Conservation (phyloP, 2,797 vertebrate species). For the Microctenopoma lineatum region DNA sequence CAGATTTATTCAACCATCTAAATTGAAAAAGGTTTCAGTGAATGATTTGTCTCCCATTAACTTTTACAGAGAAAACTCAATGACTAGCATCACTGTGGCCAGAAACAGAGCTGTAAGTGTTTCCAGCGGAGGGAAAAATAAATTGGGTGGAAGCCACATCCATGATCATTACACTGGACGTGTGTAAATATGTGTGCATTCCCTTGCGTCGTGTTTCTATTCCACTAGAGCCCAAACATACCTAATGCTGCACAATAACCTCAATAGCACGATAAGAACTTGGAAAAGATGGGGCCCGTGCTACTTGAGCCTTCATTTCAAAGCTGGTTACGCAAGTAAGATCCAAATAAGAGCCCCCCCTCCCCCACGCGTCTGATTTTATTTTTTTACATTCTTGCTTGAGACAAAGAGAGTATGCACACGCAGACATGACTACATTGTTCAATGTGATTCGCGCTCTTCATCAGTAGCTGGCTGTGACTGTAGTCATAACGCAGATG, state of each 20-base stretch:
- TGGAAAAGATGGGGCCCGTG: constrained; percentile 22
- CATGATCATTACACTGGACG: constrained; percentile 57
- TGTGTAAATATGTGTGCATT: constrained; percentile 53
- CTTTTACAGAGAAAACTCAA: constrained; percentile 37
- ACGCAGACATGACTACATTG: constrained; percentile 21
- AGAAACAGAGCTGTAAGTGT: constrained; percentile 55
- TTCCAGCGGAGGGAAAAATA: constrained; percentile 57
- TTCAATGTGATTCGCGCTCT: constrained; percentile 25
- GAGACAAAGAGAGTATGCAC: constrained; percentile 18
- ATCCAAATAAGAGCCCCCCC: constrained; percentile 25
- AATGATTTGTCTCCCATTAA: constrained; percentile 37
- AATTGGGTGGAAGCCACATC: constrained; percentile 53
- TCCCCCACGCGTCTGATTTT: constrained; percentile 38
- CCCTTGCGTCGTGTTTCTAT: constrained; percentile 65
- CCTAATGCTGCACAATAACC: constrained; percentile 54
- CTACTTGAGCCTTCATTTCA: constrained; percentile 35
- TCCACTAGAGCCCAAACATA: constrained; percentile 46
- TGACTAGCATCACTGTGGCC: constrained; percentile 23
- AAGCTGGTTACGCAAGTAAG: constrained; percentile 44
- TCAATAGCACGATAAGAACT: constrained; percentile 50
- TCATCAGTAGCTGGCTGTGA: constrained; percentile 6
- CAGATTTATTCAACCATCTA: background rate
- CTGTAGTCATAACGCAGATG: constrained; percentile 22
- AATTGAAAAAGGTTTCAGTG: constrained; percentile 12
- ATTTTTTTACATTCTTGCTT: constrained; percentile 18